Evolutionary conservation across 2,113 vertebrate genomes (phyloP).

Genomic region (Pedionomus torquatus): DNA sequence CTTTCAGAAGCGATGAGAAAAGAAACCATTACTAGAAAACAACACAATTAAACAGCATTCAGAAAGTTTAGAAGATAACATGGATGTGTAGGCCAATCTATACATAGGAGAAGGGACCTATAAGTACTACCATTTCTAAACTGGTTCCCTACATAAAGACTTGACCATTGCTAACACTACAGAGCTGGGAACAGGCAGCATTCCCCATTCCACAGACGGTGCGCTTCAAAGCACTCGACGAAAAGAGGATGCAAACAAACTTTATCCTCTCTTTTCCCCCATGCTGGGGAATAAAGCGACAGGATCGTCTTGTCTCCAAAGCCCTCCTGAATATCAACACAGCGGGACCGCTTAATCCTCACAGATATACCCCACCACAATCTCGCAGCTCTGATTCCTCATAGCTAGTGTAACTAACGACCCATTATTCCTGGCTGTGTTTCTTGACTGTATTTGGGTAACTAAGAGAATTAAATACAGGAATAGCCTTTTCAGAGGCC

Average conservation of each 20-base stretch:
- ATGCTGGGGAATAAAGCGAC: constrained; percentile 26
- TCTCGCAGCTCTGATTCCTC: neutral
- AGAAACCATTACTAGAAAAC: neutral
- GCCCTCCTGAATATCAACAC: constrained; percentile 4
- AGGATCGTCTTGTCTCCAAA: neutral
- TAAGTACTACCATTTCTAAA: neutral
- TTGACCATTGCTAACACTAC: neutral
- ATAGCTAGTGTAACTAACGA: neutral
- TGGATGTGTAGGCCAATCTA: neutral
- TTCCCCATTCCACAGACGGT: neutral
- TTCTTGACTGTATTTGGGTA: neutral
- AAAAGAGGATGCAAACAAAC: neutral
- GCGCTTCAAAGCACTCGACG: neutral
- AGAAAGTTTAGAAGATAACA: neutral
- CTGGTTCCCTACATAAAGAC: neutral
- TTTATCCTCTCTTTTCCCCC: neutral
- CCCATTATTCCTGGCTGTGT: neutral
- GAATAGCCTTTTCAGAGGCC: neutral
- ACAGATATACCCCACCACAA: neutral
- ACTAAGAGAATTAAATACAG: neutral
- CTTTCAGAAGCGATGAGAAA: neutral
- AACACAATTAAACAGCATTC: neutral
- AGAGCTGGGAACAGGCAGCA: neutral
- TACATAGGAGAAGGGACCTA: neutral
- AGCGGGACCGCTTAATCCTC: constrained; percentile 13